Percentiles rank a stretch among this genome's conserved stretches.
Conservation (phyloP, 2,888 invertebrate genomes). For the Trichogramma dendrolimi region DNA sequence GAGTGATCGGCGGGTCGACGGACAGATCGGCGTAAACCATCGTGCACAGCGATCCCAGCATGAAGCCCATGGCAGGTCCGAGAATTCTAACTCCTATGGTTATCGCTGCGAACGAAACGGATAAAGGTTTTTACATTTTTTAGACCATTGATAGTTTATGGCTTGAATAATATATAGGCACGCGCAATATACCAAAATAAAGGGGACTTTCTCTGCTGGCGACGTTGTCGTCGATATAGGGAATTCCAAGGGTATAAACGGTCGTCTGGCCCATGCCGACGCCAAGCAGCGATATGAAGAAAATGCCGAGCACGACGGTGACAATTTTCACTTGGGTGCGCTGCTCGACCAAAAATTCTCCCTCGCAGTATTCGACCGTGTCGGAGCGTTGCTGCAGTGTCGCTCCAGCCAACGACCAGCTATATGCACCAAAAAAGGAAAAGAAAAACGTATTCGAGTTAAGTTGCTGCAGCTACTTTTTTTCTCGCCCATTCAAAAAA, state of each 20-base stretch:
- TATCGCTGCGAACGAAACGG: constrained; percentile 62
- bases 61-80: constrained; percentile 86
- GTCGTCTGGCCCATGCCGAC: constrained; percentile 91
- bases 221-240: constrained; percentile 91
- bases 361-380: constrained; percentile 56
- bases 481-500: not conserved
- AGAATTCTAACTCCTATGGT: constrained; percentile 88
- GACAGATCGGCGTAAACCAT: constrained; percentile 80
- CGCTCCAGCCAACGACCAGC: constrained; percentile 36
- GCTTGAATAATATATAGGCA: not conserved
- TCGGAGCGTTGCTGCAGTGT: constrained; percentile 34
- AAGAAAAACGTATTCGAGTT: not conserved
- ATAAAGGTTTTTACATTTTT: not conserved
- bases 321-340: constrained; percentile 72
- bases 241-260: constrained; percentile 86
- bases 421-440: constrained; percentile 21
- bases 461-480: not conserved
- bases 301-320: constrained; percentile 78
- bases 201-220: constrained; percentile 87
- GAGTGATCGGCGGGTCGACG: constrained; percentile 68
- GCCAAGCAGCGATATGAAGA: constrained; percentile 81
- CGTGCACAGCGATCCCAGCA: constrained; percentile 84
- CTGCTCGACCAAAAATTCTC: constrained; percentile 62
- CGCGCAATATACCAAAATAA: constrained; percentile 68
- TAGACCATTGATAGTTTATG: not conserved